These are phyloP conservation scores for Sympetrum striolatum DNA, from an alignment of 2,888 invertebrate genomes.

Conservation along the genomic window DNA sequence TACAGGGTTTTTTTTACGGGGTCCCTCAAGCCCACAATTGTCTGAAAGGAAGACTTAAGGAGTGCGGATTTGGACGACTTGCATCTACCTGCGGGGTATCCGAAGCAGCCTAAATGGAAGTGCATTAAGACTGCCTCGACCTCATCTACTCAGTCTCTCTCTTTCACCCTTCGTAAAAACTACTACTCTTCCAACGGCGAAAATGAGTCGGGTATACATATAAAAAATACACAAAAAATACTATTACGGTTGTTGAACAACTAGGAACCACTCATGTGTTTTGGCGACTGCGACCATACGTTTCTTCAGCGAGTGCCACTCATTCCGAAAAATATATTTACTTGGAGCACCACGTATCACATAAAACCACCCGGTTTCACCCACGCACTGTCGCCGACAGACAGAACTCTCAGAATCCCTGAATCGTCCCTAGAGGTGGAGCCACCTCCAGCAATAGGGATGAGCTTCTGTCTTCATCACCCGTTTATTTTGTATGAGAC, in stretches of 20 bases:
- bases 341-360: slow-evolving; percentile 27
- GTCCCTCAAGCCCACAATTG: background rate
- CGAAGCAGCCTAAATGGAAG: background rate
- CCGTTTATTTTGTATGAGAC: background rate
- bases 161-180: background rate
- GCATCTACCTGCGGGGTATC: background rate
- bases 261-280: slow-evolving; percentile 26
- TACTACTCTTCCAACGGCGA: background rate
- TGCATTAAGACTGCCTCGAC: background rate
- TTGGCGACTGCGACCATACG: background rate
- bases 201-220: slow-evolving; percentile 16
- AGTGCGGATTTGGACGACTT: background rate
- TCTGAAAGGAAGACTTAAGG: slow-evolving; percentile 30
- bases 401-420: background rate
- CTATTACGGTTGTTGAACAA: slow-evolving; percentile 33
- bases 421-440: background rate
- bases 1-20: background rate
- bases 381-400: background rate
- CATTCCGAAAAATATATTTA: background rate
- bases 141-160: slow-evolving; percentile 9
- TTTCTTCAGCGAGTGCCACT: slow-evolving; percentile 2
- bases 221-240: slow-evolving; percentile 42
- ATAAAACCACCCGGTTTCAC: background rate
- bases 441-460: background rate
- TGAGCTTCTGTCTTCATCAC: background rate